Percentiles rank a stretch among this genome's conserved stretches.
Evolutionary conservation across 35 echinoderm and acorn worm species (phyloP).

Genomic region (Ophioderma brevispina): DNA sequence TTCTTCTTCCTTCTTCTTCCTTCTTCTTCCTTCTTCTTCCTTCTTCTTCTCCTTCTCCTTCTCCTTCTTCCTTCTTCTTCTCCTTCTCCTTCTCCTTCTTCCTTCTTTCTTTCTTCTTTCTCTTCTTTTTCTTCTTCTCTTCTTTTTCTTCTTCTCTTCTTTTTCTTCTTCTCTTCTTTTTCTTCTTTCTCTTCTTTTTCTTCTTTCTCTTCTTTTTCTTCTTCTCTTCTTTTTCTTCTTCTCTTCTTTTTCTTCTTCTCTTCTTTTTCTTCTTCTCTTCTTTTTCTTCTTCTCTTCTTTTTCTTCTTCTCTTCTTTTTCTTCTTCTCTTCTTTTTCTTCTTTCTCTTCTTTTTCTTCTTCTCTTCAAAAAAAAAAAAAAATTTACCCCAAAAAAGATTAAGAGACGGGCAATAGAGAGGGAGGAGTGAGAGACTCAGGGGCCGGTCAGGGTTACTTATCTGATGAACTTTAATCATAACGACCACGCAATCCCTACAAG

Average conservation of each 20-base stretch:
- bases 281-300: slow-evolving; percentile 3
- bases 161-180: not conserved
- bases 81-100: not conserved
- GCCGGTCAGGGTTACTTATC: too few species aligned
- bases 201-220: not conserved
- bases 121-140: not conserved
- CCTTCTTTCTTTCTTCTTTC: not conserved
- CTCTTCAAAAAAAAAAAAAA: not conserved
- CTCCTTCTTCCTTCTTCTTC: not conserved
- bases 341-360: not conserved
- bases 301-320: not conserved
- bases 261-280: slow-evolving; percentile 2
- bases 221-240: not conserved
- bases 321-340: not conserved
- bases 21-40: not conserved
- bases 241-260: not conserved
- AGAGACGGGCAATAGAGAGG: too few species aligned
- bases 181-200: not conserved
- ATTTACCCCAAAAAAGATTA: too few species aligned
- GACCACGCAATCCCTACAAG: too few species aligned
- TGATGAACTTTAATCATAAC: too few species aligned
- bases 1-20: not conserved
- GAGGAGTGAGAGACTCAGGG: too few species aligned
- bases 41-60: not conserved
- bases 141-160: not conserved